phyloP scores from a whole-genome alignment of 2,797 vertebrate species.

The Pempheris klunzingeri region DNA sequence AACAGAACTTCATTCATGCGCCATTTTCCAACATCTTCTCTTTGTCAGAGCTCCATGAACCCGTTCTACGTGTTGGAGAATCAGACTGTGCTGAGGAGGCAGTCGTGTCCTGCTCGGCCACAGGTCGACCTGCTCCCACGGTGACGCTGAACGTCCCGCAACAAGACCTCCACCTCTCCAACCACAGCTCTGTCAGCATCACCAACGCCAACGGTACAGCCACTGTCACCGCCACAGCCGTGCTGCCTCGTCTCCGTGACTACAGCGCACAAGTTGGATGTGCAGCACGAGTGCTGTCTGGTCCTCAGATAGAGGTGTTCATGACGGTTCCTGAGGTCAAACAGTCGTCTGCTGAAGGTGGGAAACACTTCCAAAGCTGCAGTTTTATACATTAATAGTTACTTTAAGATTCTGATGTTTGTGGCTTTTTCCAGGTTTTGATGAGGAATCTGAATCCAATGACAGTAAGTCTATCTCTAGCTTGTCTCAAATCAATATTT shows the following conservation, averaged over 20 bases:
- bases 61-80: constrained; percentile 8
- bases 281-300: constrained; percentile 10
- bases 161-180: neutral
- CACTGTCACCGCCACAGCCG: constrained; percentile 47
- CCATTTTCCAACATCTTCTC: too few relatives aligned
- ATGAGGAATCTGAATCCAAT: neutral
- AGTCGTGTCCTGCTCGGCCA: constrained; percentile 60
- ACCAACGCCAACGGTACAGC: constrained; percentile 39
- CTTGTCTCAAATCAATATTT: too few relatives aligned
- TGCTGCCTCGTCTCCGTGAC: constrained; percentile 5
- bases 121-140: constrained; percentile 59
- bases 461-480: too few relatives aligned
- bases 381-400: rapidly evolving
- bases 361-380: constrained; percentile 6
- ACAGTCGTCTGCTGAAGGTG: constrained; percentile 7
- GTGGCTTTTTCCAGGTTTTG: neutral
- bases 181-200: constrained; percentile 9
- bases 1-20: too few relatives aligned
- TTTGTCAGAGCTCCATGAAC: constrained; percentile 53
- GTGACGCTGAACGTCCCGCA: constrained; percentile 25
- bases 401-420: neutral
- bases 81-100: constrained; percentile 6
- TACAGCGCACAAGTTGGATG: constrained; percentile 36
- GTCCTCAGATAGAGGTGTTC: neutral
- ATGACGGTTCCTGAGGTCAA: neutral